phyloP scores from a whole-genome alignment of 2,888 invertebrate genomes.

The Papilio demoleus region DNA sequence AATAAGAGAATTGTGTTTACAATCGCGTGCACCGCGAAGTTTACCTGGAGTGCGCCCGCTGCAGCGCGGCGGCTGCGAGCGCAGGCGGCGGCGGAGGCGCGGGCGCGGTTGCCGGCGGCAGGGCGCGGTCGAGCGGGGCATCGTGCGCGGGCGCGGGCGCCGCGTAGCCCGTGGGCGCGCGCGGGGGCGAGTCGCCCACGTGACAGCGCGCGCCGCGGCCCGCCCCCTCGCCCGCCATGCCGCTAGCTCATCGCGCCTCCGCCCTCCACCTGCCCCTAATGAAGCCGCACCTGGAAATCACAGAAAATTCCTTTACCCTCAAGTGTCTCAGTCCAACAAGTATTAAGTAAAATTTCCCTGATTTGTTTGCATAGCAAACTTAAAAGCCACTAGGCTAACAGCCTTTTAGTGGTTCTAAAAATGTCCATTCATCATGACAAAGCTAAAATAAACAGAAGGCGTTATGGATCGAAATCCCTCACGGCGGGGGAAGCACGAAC shows the following conservation, averaged over 20 bases:
- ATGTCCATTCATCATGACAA: not conserved
- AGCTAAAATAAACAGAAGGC: not conserved
- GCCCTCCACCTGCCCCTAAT: constrained; percentile 64
- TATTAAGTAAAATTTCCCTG: not conserved
- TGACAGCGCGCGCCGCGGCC: constrained; percentile 86
- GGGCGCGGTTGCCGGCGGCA: constrained; percentile 65
- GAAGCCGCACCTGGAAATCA: constrained; percentile 42
- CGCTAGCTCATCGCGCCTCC: constrained; percentile 78
- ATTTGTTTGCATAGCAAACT: constrained; percentile 2
- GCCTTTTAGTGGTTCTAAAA: not conserved
- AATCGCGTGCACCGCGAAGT: too few relatives aligned
- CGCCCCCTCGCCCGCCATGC: constrained; percentile 85
- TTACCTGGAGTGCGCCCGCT: constrained; percentile 88
- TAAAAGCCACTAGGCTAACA: not conserved
- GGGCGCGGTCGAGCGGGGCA: constrained; percentile 82
- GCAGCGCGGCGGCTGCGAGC: constrained; percentile 78
- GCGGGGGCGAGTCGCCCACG: constrained; percentile 85
- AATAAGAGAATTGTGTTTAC: too few relatives aligned
- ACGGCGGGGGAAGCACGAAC: not conserved
- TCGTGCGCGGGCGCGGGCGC: constrained; percentile 77
- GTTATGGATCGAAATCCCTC: not conserved
- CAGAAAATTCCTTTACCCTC: not conserved
- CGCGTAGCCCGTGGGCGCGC: constrained; percentile 83
- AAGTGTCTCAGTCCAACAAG: too few relatives aligned
- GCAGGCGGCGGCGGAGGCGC: constrained; percentile 75